Evolutionary conservation across 2,888 invertebrate genomes (phyloP).

Genomic region (Drosophila affinis): DNA sequence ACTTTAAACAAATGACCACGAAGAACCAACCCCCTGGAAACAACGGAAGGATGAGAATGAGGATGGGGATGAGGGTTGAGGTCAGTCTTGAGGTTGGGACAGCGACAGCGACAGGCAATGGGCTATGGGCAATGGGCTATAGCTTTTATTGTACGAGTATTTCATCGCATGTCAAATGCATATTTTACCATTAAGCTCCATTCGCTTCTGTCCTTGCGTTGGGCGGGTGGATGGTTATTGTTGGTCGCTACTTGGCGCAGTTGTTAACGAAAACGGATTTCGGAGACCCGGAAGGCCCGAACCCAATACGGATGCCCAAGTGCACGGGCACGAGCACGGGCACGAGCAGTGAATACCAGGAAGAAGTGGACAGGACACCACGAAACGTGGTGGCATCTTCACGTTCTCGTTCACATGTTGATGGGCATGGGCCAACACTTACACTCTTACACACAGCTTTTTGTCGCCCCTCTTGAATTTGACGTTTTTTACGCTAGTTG

Average conservation of each 20-base stretch:
- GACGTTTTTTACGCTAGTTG: slow-evolving; percentile 49
- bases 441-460: slow-evolving; percentile 39
- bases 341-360: neutral
- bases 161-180: slow-evolving; percentile 73
- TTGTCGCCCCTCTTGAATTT: slow-evolving; percentile 48
- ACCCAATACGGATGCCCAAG: slow-evolving; percentile 40
- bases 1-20: slow-evolving; percentile 51
- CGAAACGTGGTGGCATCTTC: slow-evolving; percentile 49
- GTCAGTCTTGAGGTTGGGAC: neutral
- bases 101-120: neutral
- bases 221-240: slow-evolving; percentile 7
- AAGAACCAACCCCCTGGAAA: slow-evolving; percentile 29
- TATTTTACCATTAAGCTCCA: slow-evolving; percentile 52
- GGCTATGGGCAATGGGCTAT: slow-evolving; percentile 10
- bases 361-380: slow-evolving; percentile 17
- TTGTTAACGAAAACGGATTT: slow-evolving; percentile 52
- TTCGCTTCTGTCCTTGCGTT: slow-evolving; percentile 36
- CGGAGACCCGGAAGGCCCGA: slow-evolving; percentile 40
- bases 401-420: slow-evolving; percentile 54
- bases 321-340: slow-evolving; percentile 10
- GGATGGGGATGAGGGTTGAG: neutral
- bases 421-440: slow-evolving; percentile 33
- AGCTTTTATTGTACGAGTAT: slow-evolving; percentile 45
- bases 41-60: neutral
- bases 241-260: slow-evolving; percentile 35